These are phyloP conservation scores for Amphibalanus amphitrite DNA, from an alignment of 1,140 invertebrate genomes.

Conservation along the genomic window DNA sequence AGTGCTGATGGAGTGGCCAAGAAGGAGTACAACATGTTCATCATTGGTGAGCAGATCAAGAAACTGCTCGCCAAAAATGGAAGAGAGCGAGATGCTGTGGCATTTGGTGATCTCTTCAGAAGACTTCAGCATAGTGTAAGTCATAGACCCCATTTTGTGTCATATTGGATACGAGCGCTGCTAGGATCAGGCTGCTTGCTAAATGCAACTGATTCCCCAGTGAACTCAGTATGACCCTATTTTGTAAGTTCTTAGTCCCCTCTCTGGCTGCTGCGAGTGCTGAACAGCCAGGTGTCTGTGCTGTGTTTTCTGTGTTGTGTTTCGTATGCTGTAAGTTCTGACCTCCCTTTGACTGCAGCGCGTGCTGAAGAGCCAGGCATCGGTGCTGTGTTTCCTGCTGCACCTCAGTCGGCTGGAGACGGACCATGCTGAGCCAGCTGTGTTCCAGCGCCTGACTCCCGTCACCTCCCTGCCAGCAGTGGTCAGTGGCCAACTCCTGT, in stretches of 20 bases:
- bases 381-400: not conserved
- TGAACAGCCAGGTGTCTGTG: too few species aligned
- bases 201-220: too few species aligned
- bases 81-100: not conserved
- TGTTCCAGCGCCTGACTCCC: not conserved
- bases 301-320: not conserved
- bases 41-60: not conserved
- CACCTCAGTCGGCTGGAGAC: not conserved
- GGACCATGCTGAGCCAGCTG: not conserved
- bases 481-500: not conserved
- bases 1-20: not conserved
- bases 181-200: too few species aligned
- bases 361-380: not conserved
- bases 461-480: not conserved
- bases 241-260: too few species aligned
- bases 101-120: not conserved
- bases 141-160: not conserved
- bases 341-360: too few species aligned
- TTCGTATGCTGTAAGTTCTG: not conserved
- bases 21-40: constrained; percentile 1
- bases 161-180: too few species aligned
- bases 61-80: not conserved
- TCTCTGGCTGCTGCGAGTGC: too few species aligned
- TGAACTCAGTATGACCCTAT: too few species aligned
- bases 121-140: not conserved